Evolutionary conservation across 2,888 invertebrate genomes (phyloP).

Genomic region (Punctoribates punctum): DNA sequence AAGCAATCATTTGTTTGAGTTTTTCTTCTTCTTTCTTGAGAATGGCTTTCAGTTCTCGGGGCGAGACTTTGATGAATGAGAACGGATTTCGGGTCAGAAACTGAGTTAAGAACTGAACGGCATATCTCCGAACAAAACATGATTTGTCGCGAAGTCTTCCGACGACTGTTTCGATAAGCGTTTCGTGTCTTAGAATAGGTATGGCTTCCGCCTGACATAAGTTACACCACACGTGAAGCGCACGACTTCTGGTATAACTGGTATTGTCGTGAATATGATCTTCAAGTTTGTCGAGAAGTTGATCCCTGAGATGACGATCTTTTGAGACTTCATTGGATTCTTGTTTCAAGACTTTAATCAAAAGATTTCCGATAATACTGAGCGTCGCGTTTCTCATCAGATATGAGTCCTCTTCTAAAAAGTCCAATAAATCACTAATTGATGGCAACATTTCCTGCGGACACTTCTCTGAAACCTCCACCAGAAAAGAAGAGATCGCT

Average conservation of each 20-base stretch:
- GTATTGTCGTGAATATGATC: constrained; percentile 79
- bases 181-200: constrained; percentile 67
- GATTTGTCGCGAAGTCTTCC: constrained; percentile 76
- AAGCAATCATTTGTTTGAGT: constrained; percentile 60
- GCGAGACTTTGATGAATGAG: constrained; percentile 62
- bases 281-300: constrained; percentile 71
- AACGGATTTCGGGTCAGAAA: constrained; percentile 82
- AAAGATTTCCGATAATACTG: constrained; percentile 74
- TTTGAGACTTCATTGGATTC: constrained; percentile 60
- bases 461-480: constrained; percentile 63
- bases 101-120: constrained; percentile 70
- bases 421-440: constrained; percentile 62
- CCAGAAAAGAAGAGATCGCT: constrained; percentile 60
- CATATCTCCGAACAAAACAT: constrained; percentile 76
- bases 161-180: constrained; percentile 63
- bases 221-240: constrained; percentile 74
- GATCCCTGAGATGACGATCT: constrained; percentile 67
- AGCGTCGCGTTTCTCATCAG: constrained; percentile 73
- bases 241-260: constrained; percentile 73
- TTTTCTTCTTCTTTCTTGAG: constrained; percentile 62
- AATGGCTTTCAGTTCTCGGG: constrained; percentile 61
- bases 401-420: constrained; percentile 62
- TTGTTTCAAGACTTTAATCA: constrained; percentile 64
- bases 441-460: constrained; percentile 62
- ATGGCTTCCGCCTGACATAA: constrained; percentile 74